Conservation (phyloP, 2,113 vertebrate species). For the Lota lota region DNA sequence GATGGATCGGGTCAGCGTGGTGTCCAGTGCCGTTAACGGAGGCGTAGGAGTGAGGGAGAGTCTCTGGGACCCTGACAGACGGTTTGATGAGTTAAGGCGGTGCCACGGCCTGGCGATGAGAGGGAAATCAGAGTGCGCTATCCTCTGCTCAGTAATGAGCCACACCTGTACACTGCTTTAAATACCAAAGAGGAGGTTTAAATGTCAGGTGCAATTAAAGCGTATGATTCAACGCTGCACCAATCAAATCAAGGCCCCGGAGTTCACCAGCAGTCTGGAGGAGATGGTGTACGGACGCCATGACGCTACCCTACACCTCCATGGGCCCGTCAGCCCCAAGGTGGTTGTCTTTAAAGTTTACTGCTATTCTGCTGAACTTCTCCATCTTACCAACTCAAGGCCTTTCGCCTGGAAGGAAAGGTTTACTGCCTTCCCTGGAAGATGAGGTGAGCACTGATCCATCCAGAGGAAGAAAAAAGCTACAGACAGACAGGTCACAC, state of each 20-base stretch:
- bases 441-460: slow-evolving; percentile 40
- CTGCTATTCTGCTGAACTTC: slow-evolving; percentile 52
- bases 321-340: slow-evolving; percentile 46
- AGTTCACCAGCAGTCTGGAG: slow-evolving; percentile 64
- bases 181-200: slow-evolving; percentile 80
- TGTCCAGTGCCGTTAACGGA: too few relatives aligned
- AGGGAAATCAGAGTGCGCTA: slow-evolving; percentile 60
- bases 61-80: slow-evolving; percentile 48
- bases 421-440: slow-evolving; percentile 36
- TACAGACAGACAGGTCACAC: too few relatives aligned
- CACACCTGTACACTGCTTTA: slow-evolving; percentile 82
- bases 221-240: slow-evolving; percentile 78
- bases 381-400: slow-evolving; percentile 41
- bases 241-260: slow-evolving; percentile 76
- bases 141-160: slow-evolving; percentile 73
- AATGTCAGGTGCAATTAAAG: slow-evolving; percentile 85
- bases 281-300: slow-evolving; percentile 47
- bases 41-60: slow-evolving; percentile 20
- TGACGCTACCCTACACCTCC: slow-evolving; percentile 37
- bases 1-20: slow-evolving; percentile 46
- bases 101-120: slow-evolving; percentile 45
- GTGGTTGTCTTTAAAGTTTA: slow-evolving; percentile 62
- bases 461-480: neutral
- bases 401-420: slow-evolving; percentile 41
- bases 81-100: slow-evolving; percentile 61